Base-by-base conservation (phyloP, 2,888 invertebrate genomes). In the Latrodectus hesperus region DNA sequence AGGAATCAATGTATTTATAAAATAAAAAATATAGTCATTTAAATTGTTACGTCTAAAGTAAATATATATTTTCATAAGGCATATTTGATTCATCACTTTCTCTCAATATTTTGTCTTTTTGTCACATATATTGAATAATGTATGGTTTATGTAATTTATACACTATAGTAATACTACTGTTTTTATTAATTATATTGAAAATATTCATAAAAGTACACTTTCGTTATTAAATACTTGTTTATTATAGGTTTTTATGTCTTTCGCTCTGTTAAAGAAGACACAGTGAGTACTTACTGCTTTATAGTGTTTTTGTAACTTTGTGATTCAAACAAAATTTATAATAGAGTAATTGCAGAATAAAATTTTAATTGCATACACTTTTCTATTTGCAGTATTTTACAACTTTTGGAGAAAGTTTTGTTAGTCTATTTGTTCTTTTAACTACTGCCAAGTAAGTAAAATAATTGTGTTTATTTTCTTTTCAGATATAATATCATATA, bases 361-460 rank as follows among this genome's bases (percentile, higher is more conserved):
- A 38, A 17, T 64, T 76, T 3, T 65, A 38, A 10, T 64, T 64
- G 10, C 64, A 16, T 22, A 17, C 17, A 9, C 16, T 38, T 71
- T 79, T 55, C 17, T 49, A 49, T 74, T 73, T 22, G 79, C 91
- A 93, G 90, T 96, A 96, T 93, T 97, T 97, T 92, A 93, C 93
- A 90, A 95, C 96, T 0, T 93, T 97, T 80, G 95, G 95, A 90
- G 95, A 96, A 91, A 96, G 96, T 90, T 97, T 97, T 92, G 96
- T 97, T 91, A 96, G 96, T 91, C 95, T 97, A 93, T 97, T 97
- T 92, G 96, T 97, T 60, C 94, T 97, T 82, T 93, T 97, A n/a
- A 97, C 97, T 0, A 97, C 97, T 14, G 97, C 97, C 87, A 97
- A 97, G 96, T 97, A 93, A 94, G 96, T 94, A 77, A 55, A 38